phyloP scores from a whole-genome alignment of 2,113 vertebrate species.

The Chascanopsetta lugubris region DNA sequence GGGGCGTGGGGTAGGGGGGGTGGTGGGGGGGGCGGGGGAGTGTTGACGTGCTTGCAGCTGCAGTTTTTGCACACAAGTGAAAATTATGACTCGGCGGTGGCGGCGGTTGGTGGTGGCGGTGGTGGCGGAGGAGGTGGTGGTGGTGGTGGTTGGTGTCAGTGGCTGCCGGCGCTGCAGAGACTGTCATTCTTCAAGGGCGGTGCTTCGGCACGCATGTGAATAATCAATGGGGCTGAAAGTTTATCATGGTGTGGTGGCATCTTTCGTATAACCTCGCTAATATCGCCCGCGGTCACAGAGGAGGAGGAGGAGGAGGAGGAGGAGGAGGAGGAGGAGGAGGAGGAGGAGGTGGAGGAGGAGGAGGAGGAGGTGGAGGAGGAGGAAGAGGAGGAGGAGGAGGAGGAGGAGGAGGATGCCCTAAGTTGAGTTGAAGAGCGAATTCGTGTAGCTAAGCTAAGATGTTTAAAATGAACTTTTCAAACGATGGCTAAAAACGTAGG shows the following conservation, averaged over 20 bases:
- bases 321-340: background rate
- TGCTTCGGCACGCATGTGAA: slow-evolving; percentile 57
- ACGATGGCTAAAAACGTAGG: too few relatives aligned
- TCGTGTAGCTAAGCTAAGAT: too few relatives aligned
- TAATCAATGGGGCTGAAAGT: slow-evolving; percentile 70
- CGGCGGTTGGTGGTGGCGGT: slow-evolving; percentile 63
- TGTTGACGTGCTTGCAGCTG: slow-evolving; percentile 71
- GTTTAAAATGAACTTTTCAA: too few relatives aligned
- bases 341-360: too few relatives aligned
- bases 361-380: too few relatives aligned
- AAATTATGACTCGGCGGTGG: slow-evolving; percentile 69
- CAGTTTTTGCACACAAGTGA: slow-evolving; percentile 64
- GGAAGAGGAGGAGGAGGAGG: too few relatives aligned
- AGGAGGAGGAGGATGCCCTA: too few relatives aligned
- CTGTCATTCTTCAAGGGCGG: slow-evolving; percentile 73
- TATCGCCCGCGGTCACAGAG: background rate
- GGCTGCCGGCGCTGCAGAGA: slow-evolving; percentile 63
- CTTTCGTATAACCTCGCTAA: slow-evolving; percentile 6
- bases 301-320: background rate
- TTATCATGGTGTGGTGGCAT: slow-evolving; percentile 59
- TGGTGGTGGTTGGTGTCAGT: slow-evolving; percentile 61
- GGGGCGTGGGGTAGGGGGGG: too few relatives aligned
- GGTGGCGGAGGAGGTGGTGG: slow-evolving; percentile 58
- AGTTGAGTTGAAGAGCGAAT: too few relatives aligned
- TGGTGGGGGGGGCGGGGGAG: too few relatives aligned